Evolutionary conservation across 2,888 invertebrate genomes (phyloP).

Genomic region (Cantharis nigra): DNA sequence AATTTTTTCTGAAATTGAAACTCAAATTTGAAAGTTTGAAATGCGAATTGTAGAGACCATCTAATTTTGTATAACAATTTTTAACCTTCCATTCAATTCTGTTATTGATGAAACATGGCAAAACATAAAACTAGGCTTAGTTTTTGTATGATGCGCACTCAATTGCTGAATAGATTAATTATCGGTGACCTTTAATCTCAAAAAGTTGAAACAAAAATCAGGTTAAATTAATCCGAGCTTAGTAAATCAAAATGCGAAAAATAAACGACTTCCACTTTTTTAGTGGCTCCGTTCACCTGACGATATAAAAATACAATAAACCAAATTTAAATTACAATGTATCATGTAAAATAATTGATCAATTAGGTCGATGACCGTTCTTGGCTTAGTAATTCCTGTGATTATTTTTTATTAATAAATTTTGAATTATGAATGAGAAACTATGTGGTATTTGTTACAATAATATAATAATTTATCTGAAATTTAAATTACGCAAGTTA

Average conservation of each 20-base stretch:
- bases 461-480: not conserved
- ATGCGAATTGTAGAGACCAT: not conserved
- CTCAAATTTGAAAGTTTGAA: not conserved
- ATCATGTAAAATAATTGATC: constrained; percentile 1
- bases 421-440: not conserved
- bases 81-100: not conserved
- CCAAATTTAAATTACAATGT: not conserved
- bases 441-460: not conserved
- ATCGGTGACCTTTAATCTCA: not conserved
- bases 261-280: not conserved
- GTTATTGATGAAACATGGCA: not conserved
- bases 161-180: not conserved
- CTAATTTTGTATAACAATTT: not conserved
- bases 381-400: not conserved
- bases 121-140: not conserved
- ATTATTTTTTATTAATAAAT: not conserved
- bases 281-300: not conserved
- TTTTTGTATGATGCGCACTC: not conserved
- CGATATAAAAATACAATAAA: not conserved
- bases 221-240: not conserved
- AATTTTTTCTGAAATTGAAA: not conserved
- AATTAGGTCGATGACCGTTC: not conserved
- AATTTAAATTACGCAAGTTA: not conserved
- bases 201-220: not conserved
- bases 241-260: not conserved